Conservation (phyloP, 23 tunicate species). For the Oikopleura vanhoeffeni region DNA sequence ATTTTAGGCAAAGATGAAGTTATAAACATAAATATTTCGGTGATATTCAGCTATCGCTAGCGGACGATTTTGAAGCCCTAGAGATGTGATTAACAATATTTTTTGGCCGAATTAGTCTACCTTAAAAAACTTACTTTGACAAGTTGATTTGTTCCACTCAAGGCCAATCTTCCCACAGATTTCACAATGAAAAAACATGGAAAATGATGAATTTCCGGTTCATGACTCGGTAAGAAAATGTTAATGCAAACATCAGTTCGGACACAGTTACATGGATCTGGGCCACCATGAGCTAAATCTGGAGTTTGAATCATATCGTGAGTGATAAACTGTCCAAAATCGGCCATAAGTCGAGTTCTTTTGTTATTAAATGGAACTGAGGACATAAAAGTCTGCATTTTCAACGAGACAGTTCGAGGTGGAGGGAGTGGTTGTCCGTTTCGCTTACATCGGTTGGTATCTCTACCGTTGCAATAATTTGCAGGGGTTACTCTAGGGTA, state of each 20-base stretch:
- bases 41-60: no score
- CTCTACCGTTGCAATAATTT: not conserved
- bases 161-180: not conserved
- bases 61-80: no score
- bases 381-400: not conserved
- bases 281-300: not conserved
- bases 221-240: not conserved
- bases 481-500: not conserved
- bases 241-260: not conserved
- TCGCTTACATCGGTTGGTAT: not conserved
- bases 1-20: no score
- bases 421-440: not conserved
- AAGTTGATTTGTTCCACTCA: no score
- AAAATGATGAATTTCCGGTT: not conserved
- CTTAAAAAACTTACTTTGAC: no score
- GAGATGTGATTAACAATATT: no score
- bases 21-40: no score
- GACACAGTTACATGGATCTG: not conserved
- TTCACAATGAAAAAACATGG: constrained; percentile 8
- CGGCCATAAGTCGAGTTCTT: not conserved
- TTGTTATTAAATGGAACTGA: not conserved
- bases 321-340: constrained; percentile 12
- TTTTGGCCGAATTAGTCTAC: no score
- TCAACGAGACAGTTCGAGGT: not conserved
- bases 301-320: constrained; percentile 6